Evolutionary conservation across 2,113 vertebrate species (phyloP), one percentile per base, ranked within the genome.

Genomic region (Mugil cephalus): DNA sequence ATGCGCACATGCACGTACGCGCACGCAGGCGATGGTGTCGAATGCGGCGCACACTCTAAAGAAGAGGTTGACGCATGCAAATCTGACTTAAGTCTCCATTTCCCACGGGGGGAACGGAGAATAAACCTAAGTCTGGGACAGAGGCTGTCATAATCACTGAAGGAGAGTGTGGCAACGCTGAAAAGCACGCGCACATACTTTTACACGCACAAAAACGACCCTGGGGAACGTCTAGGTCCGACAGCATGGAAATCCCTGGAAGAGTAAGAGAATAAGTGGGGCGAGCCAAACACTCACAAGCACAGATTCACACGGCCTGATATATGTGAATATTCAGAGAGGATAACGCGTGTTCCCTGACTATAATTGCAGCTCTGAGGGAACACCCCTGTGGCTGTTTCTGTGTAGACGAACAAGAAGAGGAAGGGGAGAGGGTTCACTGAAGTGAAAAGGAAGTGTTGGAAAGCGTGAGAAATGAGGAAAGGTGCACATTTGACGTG

Each of bases 341-440:
- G 62, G 79, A 75, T 69, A 81, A 86, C 79, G 81, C 46, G 19
- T 63, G 74, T 81, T 83, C 60, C 77, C 35, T n/a, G 71, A 74
- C 79, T 83, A 51, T 65, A 77, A 71, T 60, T 52, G 51, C 69
- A 69, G 75, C 79, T 79, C 51, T n/a, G 47, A 85, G 87, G 88
- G 77, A 88, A 88, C 77, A 85, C 85, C 89, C 80, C 61, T 11
- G 9, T 71, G 69, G 60, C 67, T 71, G 76, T 47, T 83, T 79
- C 63, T 64, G 47, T 43, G 50, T 48, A 71, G 61, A 36, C 42
- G 36, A 70, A 38, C 56, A 47, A 66, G 19, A 35, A 54, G 51
- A 66, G 39, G 36, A 46, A 63, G 61, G 21, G 74, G 53, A 55
- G 58, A 73, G 11, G 65, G 69, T 79, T 60, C 21, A 45, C 53